Percentiles rank a stretch among this genome's conserved stretches.
Evolutionary conservation across 37 sponge, comb jelly and placozoan species (phyloP).

Genomic region (Eunapius fragilis): DNA sequence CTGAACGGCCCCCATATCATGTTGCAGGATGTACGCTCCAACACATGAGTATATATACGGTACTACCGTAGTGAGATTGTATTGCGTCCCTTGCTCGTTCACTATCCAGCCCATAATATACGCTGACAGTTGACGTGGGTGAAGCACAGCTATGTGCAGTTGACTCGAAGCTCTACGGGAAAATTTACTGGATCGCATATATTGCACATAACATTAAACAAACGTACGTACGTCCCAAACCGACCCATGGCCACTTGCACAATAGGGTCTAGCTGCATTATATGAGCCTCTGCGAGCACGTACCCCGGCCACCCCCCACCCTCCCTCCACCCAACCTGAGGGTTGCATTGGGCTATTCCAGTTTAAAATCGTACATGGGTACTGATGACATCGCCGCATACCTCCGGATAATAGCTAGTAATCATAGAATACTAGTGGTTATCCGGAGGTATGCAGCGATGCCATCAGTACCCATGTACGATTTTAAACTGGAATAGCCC

Average conservation of each 20-base stretch:
- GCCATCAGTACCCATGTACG: no score
- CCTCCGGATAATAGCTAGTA: no score
- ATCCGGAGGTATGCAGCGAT: no score
- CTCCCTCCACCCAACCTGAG: conserved; percentile 62
- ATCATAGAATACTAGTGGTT: no score
- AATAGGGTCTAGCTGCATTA: conserved; percentile 71
- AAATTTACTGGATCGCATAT: background rate
- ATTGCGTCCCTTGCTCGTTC: conserved; percentile 19
- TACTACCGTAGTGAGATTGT: conserved; percentile 44
- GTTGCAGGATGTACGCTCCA: conserved; percentile 80
- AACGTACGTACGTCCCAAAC: conserved; percentile 65
- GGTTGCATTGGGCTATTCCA: no score
- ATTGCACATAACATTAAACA: no score
- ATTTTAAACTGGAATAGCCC: no score
- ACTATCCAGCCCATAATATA: conserved; percentile 36
- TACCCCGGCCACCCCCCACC: no score
- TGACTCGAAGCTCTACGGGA: conserved; percentile 20
- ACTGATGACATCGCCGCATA: no score
- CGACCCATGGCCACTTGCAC: conserved; percentile 69
- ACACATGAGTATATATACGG: conserved; percentile 42
- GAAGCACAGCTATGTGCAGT: conserved; percentile 79
- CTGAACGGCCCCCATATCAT: conserved; percentile 88
- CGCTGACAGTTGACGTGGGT: conserved; percentile 78
- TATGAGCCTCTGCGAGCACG: conserved; percentile 65
- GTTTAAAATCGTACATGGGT: no score